Percentiles rank a stretch among this genome's conserved stretches.
Evolutionary conservation across 2,888 invertebrate genomes (phyloP).

Genomic region (Parapristionchus giblindavisi): DNA sequence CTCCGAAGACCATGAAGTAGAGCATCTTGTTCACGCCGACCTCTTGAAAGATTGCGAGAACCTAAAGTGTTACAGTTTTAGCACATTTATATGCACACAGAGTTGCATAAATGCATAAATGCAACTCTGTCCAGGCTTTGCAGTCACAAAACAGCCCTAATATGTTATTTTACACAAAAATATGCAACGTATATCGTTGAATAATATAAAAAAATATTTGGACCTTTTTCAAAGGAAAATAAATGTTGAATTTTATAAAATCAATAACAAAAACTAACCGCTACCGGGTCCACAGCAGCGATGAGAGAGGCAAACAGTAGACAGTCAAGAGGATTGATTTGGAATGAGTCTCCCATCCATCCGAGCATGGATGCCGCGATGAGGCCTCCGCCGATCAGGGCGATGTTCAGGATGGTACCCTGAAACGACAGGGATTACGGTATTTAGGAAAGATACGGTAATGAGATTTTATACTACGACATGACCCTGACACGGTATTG

Average conservation of each 20-base stretch:
- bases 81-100: background rate
- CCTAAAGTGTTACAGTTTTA: conserved; percentile 39
- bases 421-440: conserved; percentile 39
- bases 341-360: conserved; percentile 61
- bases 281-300: conserved; percentile 76
- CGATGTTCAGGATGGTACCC: conserved; percentile 70
- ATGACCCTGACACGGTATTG: background rate
- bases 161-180: no score
- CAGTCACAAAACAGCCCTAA: no score
- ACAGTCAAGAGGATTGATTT: conserved; percentile 63
- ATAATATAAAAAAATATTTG: no score
- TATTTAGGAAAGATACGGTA: no score
- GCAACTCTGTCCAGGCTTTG: background rate
- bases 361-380: conserved; percentile 51
- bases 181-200: no score
- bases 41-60: conserved; percentile 67
- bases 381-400: conserved; percentile 60
- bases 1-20: conserved; percentile 76
- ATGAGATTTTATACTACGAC: no score
- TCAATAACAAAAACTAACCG: conserved; percentile 70
- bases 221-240: background rate
- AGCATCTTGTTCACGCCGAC: conserved; percentile 75
- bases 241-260: background rate
- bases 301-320: conserved; percentile 74
- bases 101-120: background rate